Percentiles rank a stretch among this genome's conserved stretches.
phyloP scores from a whole-genome alignment of 2,113 vertebrate genomes.

The Conger conger region DNA sequence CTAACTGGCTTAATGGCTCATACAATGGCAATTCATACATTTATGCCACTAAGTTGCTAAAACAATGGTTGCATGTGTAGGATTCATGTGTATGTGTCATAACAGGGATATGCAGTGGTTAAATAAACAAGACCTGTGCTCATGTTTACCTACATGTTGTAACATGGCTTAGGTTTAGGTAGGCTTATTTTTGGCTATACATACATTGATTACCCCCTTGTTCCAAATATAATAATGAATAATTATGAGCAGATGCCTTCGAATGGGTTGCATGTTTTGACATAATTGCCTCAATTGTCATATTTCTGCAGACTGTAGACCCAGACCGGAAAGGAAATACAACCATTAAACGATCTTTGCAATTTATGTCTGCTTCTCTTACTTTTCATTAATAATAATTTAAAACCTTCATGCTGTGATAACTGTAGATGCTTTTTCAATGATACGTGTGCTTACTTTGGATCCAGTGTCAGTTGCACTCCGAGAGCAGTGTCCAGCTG shows the following conservation, averaged over 20 bases:
- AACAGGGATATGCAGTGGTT: too few species aligned
- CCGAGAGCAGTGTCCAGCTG: not conserved
- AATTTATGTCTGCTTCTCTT: not conserved
- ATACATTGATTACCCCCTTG: not conserved
- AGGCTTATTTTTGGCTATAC: too few species aligned
- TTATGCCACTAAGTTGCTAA: too few species aligned
- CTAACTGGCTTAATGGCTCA: too few species aligned
- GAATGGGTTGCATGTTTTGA: not conserved
- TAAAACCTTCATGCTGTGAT: not conserved
- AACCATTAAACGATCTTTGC: not conserved
- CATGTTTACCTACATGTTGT: too few species aligned
- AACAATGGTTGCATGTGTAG: too few species aligned
- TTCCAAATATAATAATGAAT: not conserved
- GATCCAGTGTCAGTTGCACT: not conserved
- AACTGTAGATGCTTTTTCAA: conserved; percentile 11
- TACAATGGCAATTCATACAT: too few species aligned
- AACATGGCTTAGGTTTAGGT: too few species aligned
- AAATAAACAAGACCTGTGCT: too few species aligned
- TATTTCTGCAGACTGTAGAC: not conserved
- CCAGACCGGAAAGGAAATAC: not conserved
- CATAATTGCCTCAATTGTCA: not conserved
- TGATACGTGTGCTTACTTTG: conserved; percentile 32
- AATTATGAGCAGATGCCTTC: not conserved
- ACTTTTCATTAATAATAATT: not conserved
- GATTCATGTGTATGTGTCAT: too few species aligned